Base-by-base conservation (phyloP, 2,888 invertebrate genomes). In the Apodemia zela region DNA sequence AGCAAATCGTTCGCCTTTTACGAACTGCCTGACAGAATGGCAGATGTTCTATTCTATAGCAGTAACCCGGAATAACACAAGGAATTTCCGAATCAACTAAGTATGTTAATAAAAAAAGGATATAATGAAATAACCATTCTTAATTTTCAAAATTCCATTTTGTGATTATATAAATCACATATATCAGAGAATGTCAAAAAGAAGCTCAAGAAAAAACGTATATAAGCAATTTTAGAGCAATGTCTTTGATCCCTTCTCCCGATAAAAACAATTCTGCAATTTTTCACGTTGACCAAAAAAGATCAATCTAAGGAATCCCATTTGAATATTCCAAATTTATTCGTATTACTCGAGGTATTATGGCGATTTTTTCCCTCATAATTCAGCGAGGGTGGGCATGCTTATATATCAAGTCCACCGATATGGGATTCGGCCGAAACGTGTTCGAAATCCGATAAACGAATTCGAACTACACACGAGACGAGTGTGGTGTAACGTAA, bases 381-480 rank as follows among this genome's bases (percentile, higher is more conserved):
- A 68, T 65, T 68, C 64, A 61, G 63, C 64, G 57, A 61, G 62
- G 45, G 42, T 64, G 58, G 59, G 61, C 60, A n/a, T 60, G 64
- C 76, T 79, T 83, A 82, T 87, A 85, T 80, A 87, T 88, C 86
- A 86, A 85, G 82, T 81, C 80, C 78, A 80, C 77, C 80, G 83
- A 82, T 83, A 84, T 80, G 77, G 82, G 80, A 74, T 81, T 80
- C 80, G 75, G 77, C 77, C 77, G 82, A 78, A 81, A 87, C 87
- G 89, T 88, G 88, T 87, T 80, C 81, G 82, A 87, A 89, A 89
- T 90, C 83, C 87, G 86, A 89, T 90, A 90, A 89, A 86, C 87
- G 87, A 84, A 85, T 86, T 87, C 85, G 84, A 85, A 87, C 83
- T 85, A 84, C 64, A 70, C 65, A 81, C 54, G 80, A 76, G 84